Evolutionary conservation across 2,888 invertebrate genomes (phyloP).

Genomic region (Adela reaumurella): DNA sequence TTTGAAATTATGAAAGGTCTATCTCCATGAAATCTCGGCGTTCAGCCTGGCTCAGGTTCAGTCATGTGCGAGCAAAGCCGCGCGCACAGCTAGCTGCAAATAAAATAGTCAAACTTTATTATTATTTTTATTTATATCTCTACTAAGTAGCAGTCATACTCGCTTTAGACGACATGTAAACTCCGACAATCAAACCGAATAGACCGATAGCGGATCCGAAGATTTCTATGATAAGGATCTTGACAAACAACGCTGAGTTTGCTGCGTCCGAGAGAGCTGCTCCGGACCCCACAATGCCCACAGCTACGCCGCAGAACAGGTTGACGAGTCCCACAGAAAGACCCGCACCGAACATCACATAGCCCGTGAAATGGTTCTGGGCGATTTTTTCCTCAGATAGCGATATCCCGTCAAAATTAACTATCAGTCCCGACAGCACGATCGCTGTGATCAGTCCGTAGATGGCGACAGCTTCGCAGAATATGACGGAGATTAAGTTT

Average conservation of each 20-base stretch:
- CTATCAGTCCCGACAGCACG: constrained; percentile 73
- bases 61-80: too few relatives aligned
- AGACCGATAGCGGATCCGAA: constrained; percentile 93
- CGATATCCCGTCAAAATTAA: constrained; percentile 28
- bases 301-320: constrained; percentile 78
- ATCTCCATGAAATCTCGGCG: too few relatives aligned
- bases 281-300: constrained; percentile 93
- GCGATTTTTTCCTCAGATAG: constrained; percentile 25
- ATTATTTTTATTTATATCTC: too few relatives aligned
- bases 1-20: too few relatives aligned
- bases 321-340: constrained; percentile 85
- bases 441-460: constrained; percentile 95
- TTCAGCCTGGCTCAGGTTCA: too few relatives aligned
- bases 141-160: too few relatives aligned
- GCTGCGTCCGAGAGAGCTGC: constrained; percentile 93
- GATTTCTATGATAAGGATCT: constrained; percentile 91
- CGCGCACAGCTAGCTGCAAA: too few relatives aligned
- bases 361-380: constrained; percentile 71
- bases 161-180: constrained; percentile 71
- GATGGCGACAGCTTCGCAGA: constrained; percentile 95
- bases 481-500: constrained; percentile 92
- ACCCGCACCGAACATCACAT: constrained; percentile 88
- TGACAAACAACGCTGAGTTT: constrained; percentile 87
- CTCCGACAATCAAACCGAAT: constrained; percentile 90
- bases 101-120: too few relatives aligned